Evolutionary conservation across 92 coral and sea anemone species (phyloP).

Genomic region (Heliopora coerulea): DNA sequence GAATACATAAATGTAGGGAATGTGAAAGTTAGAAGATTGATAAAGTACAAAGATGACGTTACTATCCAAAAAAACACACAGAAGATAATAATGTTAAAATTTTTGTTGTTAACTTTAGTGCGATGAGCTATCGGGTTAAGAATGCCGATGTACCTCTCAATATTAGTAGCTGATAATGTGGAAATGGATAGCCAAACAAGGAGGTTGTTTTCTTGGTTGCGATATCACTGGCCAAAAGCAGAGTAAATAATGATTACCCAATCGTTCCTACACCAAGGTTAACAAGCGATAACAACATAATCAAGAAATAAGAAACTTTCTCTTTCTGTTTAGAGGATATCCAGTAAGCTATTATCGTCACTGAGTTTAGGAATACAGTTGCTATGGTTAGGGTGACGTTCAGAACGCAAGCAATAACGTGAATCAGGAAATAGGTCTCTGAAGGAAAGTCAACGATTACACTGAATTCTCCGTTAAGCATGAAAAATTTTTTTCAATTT

Average conservation of each 20-base stretch:
- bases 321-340: not conserved
- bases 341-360: not conserved
- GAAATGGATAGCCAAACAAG: not conserved
- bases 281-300: not conserved
- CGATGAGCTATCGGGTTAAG: not conserved
- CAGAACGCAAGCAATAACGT: not conserved
- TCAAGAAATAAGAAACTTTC: not conserved
- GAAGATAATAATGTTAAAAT: not conserved
- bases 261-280: not conserved
- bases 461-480: not conserved
- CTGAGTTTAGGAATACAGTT: not conserved
- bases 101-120: not conserved
- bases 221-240: not conserved
- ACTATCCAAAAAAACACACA: not conserved
- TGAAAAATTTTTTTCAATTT: not conserved
- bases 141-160: conserved; percentile 1
- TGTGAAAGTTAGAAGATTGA: not conserved
- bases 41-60: not conserved
- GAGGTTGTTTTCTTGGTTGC: not conserved
- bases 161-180: conserved; percentile 6
- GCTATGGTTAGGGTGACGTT: not conserved
- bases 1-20: not conserved
- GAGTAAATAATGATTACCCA: not conserved
- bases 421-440: not conserved
- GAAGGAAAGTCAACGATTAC: not conserved